Conservation (phyloP, 2,888 invertebrate genomes). For the Seira musarum region DNA sequence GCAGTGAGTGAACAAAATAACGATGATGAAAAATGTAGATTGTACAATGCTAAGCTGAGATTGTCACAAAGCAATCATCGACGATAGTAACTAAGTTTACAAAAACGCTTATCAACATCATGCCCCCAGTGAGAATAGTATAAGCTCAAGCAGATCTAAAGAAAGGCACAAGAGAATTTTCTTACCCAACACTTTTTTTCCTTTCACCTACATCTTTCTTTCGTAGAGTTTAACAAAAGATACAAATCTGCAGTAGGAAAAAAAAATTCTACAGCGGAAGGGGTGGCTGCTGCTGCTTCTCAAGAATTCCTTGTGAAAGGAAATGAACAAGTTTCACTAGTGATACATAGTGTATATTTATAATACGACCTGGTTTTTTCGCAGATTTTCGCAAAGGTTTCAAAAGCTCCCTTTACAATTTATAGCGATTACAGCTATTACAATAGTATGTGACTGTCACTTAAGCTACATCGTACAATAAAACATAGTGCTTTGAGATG, state of each 20-base stretch:
- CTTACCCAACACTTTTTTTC: not conserved
- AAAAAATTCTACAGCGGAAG: too few relatives aligned
- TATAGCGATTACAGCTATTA: conserved; percentile 56
- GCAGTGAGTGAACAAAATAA: conserved; percentile 1
- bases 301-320: too few relatives aligned
- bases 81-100: not conserved
- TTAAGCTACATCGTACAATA: not conserved
- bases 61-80: conserved; percentile 35
- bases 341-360: too few relatives aligned
- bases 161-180: not conserved
- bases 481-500: conserved; percentile 6
- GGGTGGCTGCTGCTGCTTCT: too few relatives aligned
- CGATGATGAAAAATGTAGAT: conserved; percentile 17
- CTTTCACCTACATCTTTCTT: too few relatives aligned
- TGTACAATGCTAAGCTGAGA: conserved; percentile 20
- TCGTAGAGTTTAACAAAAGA: not conserved
- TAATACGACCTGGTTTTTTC: not conserved
- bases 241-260: not conserved
- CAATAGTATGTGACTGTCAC: conserved; percentile 51
- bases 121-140: not conserved
- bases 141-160: not conserved
- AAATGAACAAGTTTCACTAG: too few relatives aligned
- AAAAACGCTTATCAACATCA: not conserved
- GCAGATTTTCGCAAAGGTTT: conserved; percentile 11
- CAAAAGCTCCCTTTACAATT: conserved; percentile 52